phyloP scores from a whole-genome alignment of 1,140 invertebrate species.

The Bombus vancouverensis region DNA sequence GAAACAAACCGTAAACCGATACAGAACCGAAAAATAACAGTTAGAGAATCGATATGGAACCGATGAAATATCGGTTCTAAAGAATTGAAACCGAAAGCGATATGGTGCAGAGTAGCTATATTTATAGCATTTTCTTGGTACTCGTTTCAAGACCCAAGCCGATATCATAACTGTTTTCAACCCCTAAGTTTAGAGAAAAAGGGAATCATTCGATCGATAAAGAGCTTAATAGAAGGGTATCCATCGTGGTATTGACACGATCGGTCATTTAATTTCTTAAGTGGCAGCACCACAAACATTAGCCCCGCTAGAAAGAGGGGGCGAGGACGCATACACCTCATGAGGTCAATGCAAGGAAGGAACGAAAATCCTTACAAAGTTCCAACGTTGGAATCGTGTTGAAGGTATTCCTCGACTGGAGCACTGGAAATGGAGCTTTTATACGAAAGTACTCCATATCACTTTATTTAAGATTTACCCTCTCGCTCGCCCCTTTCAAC shows the following conservation, averaged over 20 bases:
- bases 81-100: too few relatives aligned
- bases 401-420: conserved; percentile 76
- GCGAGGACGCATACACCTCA: conserved; percentile 22
- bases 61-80: too few relatives aligned
- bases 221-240: conserved; percentile 38
- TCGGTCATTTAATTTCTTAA: conserved; percentile 53
- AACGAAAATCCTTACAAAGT: conserved; percentile 66
- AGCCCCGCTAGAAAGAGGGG: neutral
- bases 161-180: too few relatives aligned
- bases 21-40: too few relatives aligned
- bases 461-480: conserved; percentile 84
- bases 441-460: conserved; percentile 84
- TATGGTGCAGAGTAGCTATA: too few relatives aligned
- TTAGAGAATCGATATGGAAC: too few relatives aligned
- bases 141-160: neutral
- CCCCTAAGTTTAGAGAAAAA: too few relatives aligned
- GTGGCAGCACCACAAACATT: conserved; percentile 51
- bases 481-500: conserved; percentile 82
- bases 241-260: conserved; percentile 18
- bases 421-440: conserved; percentile 82
- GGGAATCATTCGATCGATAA: conserved; percentile 21
- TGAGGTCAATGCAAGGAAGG: conserved; percentile 52
- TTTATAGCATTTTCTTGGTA: too few relatives aligned
- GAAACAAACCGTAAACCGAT: too few relatives aligned
- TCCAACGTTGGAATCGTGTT: conserved; percentile 60